Conservation (phyloP, 2,113 vertebrate species). For the Phodopus roborovskii region DNA sequence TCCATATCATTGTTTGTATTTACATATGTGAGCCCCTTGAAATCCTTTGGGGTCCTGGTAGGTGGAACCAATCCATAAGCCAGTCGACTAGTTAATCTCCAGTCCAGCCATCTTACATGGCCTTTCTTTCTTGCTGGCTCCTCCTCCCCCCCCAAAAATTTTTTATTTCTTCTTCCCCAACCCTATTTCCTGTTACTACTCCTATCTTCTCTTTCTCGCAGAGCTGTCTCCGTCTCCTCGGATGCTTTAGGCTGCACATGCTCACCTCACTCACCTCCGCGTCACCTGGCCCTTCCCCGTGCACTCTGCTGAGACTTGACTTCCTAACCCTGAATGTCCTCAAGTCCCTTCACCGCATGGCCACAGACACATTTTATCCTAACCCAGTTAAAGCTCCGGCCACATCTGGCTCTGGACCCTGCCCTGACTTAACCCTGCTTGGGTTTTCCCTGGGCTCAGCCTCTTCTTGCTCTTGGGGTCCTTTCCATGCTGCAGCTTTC, state of each 20-base stretch:
- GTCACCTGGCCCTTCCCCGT: not conserved
- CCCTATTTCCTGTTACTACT: not conserved
- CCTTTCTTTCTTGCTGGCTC: not conserved
- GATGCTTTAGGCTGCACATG: not conserved
- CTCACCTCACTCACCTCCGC: not conserved
- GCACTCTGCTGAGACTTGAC: not conserved
- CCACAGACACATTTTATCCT: not conserved
- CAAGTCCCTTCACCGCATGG: not conserved
- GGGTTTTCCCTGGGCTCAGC: not conserved
- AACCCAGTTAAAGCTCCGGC: not conserved
- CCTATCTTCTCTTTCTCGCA: not conserved
- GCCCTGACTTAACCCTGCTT: not conserved
- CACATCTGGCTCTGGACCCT: not conserved
- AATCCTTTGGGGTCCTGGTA: constrained; percentile 11
- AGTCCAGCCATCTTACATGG: not conserved
- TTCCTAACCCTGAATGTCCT: not conserved
- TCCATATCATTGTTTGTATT: constrained; percentile 42
- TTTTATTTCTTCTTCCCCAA: not conserved
- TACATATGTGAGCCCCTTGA: not conserved
- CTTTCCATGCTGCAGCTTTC: not conserved
- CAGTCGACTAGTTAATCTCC: not conserved
- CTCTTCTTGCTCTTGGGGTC: not conserved
- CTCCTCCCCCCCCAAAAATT: not conserved
- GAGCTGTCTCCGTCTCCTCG: not conserved
- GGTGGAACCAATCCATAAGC: not conserved